Conservation (phyloP, 2,113 vertebrate genomes). For the Empidonax traillii region DNA sequence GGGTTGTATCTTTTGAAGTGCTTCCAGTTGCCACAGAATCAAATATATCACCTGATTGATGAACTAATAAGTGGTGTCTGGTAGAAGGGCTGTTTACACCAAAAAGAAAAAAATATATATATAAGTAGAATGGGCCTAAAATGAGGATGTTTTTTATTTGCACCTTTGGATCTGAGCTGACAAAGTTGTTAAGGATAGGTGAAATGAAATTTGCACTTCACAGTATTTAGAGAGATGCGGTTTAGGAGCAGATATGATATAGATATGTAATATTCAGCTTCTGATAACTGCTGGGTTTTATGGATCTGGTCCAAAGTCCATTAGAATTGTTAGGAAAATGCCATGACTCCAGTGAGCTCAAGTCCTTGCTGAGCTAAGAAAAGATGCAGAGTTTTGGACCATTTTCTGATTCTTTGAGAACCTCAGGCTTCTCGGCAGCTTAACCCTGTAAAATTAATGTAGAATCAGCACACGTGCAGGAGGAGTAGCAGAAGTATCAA, state of each 20-base stretch:
- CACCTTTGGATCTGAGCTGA: neutral
- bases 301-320: neutral
- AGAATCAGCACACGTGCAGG: neutral
- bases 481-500: neutral
- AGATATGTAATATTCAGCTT: neutral
- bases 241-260: neutral
- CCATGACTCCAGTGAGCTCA: neutral
- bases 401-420: neutral
- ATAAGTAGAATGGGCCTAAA: neutral
- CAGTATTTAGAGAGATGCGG: neutral
- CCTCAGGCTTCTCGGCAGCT: neutral
- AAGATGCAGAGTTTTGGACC: neutral
- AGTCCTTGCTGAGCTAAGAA: neutral
- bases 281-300: neutral
- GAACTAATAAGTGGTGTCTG: neutral
- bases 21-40: neutral
- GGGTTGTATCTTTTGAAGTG: neutral
- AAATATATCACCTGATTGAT: neutral
- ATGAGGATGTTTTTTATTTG: neutral
- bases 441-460: neutral
- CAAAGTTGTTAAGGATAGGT: neutral
- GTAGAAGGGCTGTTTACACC: neutral
- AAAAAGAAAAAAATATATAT: neutral
- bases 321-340: neutral
- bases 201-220: neutral